Evolutionary conservation across 2,888 invertebrate genomes (phyloP), one percentile per base, ranked within the genome.

Genomic region (Willowsia nigromaculata): DNA sequence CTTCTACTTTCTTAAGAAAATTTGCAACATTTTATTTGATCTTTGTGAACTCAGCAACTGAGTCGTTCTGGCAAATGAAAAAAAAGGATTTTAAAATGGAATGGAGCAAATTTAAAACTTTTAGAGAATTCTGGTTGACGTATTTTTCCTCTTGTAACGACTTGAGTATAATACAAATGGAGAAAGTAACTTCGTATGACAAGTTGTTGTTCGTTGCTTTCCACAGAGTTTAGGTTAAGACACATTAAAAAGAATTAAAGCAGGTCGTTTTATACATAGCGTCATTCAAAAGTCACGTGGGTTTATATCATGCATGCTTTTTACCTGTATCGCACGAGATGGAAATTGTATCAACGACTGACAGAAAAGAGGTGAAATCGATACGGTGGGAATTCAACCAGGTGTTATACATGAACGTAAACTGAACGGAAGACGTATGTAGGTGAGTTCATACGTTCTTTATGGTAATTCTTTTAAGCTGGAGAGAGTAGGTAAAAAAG

Each of bases 331-430:
- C 5, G 37, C 9, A 11, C 15, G 15, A 5, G 5, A 22, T 40
- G 18, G n/a, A 6, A n/a, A 71, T 40, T 71, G 40, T 82, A 50
- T 65, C 43, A 43, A 27, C 53, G 53, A 33, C 11, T 71, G 71
- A 53, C 82, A 82, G 59, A 50, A 47, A 82, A 33, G 13, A 22
- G 71, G n/a, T 27, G 82, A 62, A 83, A 83, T 83, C 71, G 83
- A 83, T 83, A 71, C 18, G 37, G 83, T 83, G 83, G 27, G 83
- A 83, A 83, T 22, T 53, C 18, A 33, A 53, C 27, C 83, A 83
- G 68, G 83, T 83, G 83, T n/a, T n/a, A n/a, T n/a, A n/a, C n/a
- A n/a, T n/a, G n/a, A n/a, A n/a, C n/a, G n/a, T n/a, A n/a, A n/a
- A n/a, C 37, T 56, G 27, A 3, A 56, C 11, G 22, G 13, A 22